A percentile compares a stretch with the other conserved stretches of the same genome.
phyloP scores from a whole-genome alignment of 1,140 invertebrate species.

The Oreohelix idahoensis region DNA sequence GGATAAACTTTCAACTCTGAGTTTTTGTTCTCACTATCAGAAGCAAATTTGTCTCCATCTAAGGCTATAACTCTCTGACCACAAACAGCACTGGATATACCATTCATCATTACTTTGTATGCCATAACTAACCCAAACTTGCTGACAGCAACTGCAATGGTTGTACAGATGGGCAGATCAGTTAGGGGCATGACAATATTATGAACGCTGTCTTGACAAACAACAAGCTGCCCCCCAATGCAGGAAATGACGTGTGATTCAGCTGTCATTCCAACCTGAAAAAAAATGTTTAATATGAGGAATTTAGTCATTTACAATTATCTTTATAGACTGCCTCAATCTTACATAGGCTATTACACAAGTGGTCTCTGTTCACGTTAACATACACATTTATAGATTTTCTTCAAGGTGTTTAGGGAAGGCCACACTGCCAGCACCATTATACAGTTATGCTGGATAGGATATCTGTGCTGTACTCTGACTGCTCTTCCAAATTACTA shows the following conservation, averaged over 20 bases:
- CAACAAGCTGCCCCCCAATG: constrained; percentile 56
- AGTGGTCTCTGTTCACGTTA: too few species aligned
- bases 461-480: too few species aligned
- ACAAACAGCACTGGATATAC: constrained; percentile 53
- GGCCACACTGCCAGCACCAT: too few species aligned
- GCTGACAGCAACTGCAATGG: constrained; percentile 55
- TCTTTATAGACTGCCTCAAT: too few species aligned
- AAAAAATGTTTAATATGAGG: too few species aligned
- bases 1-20: constrained; percentile 42
- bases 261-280: constrained; percentile 58
- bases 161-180: constrained; percentile 60
- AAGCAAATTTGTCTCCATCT: background rate
- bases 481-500: too few species aligned
- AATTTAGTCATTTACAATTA: too few species aligned
- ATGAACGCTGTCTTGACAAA: constrained; percentile 56
- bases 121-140: constrained; percentile 54
- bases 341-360: too few species aligned
- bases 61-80: constrained; percentile 53
- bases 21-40: background rate
- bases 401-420: too few species aligned
- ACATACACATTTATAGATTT: too few species aligned
- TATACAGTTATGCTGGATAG: too few species aligned
- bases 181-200: constrained; percentile 58
- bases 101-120: constrained; percentile 56
- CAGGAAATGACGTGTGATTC: constrained; percentile 63